These are phyloP conservation scores for Sminthurinus aureus DNA, from an alignment of 2,888 invertebrate genomes.

Conservation along the genomic window DNA sequence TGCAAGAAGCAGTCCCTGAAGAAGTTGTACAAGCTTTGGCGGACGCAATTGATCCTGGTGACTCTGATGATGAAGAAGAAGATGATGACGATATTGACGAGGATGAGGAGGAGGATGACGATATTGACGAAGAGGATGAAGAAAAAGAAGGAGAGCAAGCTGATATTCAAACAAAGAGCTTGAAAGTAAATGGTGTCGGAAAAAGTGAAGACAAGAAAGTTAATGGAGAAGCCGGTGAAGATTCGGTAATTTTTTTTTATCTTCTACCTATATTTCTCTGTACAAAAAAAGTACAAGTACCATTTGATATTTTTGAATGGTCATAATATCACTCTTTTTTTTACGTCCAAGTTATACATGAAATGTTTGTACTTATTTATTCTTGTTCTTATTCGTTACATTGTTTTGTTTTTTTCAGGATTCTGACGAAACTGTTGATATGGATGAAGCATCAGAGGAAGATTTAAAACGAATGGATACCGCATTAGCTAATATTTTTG, in stretches of 20 bases:
- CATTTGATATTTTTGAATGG: background rate
- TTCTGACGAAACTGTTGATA: conserved; percentile 48
- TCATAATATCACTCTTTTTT: background rate
- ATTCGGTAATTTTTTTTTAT: conserved; percentile 13
- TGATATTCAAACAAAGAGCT: background rate
- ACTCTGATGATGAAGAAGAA: conserved; percentile 40
- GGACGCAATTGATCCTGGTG: conserved; percentile 46
- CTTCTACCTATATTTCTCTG: background rate
- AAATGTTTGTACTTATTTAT: background rate
- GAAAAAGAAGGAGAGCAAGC: conserved; percentile 33
- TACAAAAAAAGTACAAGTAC: no score
- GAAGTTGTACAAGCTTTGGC: conserved; percentile 47
- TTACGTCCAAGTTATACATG: background rate
- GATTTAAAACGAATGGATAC: conserved; percentile 51
- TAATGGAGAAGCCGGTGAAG: conserved; percentile 2
- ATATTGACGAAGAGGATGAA: conserved; percentile 19
- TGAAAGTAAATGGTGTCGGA: background rate
- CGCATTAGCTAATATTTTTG: conserved; percentile 52
- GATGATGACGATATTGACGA: conserved; percentile 41
- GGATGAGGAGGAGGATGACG: conserved; percentile 41
- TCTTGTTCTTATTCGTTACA: background rate
- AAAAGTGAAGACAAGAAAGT: background rate
- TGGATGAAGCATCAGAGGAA: conserved; percentile 52
- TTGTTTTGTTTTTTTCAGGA: conserved; percentile 37
- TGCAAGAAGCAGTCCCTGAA: conserved; percentile 44